A percentile compares a stretch with the other conserved stretches of the same genome.
These are phyloP conservation scores for Haemorhous mexicanus DNA, from an alignment of 2,113 vertebrate genomes.

Conservation along the genomic window DNA sequence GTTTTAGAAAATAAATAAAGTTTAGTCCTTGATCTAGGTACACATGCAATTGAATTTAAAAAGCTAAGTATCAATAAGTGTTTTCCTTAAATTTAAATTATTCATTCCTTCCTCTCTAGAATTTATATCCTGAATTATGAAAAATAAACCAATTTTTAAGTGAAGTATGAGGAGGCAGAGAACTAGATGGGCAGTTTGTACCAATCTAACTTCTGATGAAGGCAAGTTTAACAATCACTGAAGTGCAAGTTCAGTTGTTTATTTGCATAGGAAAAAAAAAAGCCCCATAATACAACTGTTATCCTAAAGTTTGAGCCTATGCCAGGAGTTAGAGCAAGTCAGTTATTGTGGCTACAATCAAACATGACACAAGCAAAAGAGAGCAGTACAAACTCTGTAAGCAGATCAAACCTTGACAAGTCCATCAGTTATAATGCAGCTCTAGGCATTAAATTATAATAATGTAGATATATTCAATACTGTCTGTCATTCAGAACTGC, in stretches of 20 bases:
- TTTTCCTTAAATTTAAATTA: not conserved
- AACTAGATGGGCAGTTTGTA: not conserved
- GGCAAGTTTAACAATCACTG: not conserved
- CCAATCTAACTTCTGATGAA: no score
- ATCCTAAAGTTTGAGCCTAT: not conserved
- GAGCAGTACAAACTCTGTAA: not conserved
- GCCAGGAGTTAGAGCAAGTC: not conserved
- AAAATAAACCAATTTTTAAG: not conserved
- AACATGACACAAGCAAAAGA: not conserved
- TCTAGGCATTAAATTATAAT: not conserved
- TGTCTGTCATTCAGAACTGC: not conserved
- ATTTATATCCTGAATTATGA: not conserved
- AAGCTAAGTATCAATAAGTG: not conserved
- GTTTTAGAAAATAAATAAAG: not conserved
- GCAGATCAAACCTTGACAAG: not conserved
- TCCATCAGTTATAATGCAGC: not conserved
- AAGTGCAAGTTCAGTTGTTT: not conserved
- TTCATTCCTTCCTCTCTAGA: not conserved
- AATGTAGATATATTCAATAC: not conserved
- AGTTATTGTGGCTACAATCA: not conserved
- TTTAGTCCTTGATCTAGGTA: not conserved
- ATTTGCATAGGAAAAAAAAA: not conserved
- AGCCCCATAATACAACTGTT: not conserved
- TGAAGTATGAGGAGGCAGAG: not conserved
- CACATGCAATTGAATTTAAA: not conserved